These are phyloP conservation scores for Neogale vison DNA, from an alignment of 2,113 vertebrate genomes.

Conservation along the genomic window DNA sequence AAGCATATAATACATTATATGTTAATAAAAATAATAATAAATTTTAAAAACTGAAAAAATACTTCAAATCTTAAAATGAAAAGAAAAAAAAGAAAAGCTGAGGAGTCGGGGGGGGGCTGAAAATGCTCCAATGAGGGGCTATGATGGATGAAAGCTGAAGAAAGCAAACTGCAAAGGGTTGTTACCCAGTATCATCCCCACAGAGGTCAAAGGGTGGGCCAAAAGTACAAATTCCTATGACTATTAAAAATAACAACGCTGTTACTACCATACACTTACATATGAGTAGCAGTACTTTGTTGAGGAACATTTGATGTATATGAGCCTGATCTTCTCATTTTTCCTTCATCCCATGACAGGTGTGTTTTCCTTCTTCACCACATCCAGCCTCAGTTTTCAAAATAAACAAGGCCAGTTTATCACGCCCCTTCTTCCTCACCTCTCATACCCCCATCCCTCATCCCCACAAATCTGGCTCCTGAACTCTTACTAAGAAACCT, in stretches of 20 bases:
- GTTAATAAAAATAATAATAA: too few species aligned
- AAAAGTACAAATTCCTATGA: neutral
- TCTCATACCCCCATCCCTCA: neutral
- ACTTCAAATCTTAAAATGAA: too few species aligned
- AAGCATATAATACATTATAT: too few species aligned
- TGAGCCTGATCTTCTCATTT: neutral
- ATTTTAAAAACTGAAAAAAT: too few species aligned
- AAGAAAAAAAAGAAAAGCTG: neutral
- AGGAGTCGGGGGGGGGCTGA: rapidly evolving
- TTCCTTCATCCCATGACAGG: neutral
- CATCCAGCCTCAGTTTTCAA: neutral
- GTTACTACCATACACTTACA: neutral
- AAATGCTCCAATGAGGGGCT: neutral
- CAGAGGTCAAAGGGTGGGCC: neutral
- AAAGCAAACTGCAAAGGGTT: neutral
- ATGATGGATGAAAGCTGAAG: neutral
- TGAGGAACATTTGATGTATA: neutral
- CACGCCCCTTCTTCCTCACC: neutral
- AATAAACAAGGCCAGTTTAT: neutral
- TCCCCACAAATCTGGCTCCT: neutral
- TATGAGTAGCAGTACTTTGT: neutral
- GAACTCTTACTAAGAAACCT: neutral
- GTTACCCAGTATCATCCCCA: neutral
- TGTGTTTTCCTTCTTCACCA: neutral
- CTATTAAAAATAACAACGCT: neutral